Percentiles rank a stretch among this genome's conserved stretches.
Evolutionary conservation across 2,113 vertebrate species (phyloP).

Genomic region (Sceloporus undulatus): DNA sequence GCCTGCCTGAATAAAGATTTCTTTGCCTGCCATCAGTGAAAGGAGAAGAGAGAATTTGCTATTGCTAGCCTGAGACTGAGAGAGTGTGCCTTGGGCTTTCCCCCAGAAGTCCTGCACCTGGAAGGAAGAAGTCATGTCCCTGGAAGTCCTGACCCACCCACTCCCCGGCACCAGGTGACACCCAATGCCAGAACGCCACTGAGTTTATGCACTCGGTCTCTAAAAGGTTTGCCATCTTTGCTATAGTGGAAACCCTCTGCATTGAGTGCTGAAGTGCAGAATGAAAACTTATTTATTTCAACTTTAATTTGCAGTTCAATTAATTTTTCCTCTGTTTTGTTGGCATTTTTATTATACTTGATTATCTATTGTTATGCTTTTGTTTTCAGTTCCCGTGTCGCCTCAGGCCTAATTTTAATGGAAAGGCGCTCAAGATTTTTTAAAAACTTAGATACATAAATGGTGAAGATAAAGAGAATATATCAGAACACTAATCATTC

Average conservation of each 20-base stretch:
- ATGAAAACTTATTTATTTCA: neutral
- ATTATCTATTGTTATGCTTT: constrained; percentile 5
- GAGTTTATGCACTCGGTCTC: too few species aligned
- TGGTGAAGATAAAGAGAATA: neutral
- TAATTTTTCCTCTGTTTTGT: neutral
- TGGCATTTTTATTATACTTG: constrained; percentile 8
- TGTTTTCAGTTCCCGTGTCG: neutral
- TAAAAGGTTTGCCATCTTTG: too few species aligned
- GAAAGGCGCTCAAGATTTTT: neutral
- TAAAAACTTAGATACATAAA: neutral
- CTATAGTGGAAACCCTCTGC: neutral
- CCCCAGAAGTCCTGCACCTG: too few species aligned
- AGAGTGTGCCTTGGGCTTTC: too few species aligned
- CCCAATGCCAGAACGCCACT: too few species aligned
- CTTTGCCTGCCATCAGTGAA: too few species aligned
- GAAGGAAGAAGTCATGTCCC: too few species aligned
- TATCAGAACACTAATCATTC: constrained; percentile 29
- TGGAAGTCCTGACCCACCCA: too few species aligned
- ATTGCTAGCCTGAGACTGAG: too few species aligned
- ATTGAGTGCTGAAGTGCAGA: neutral
- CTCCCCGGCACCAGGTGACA: too few species aligned
- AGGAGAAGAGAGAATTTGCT: too few species aligned
- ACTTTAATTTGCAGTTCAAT: neutral
- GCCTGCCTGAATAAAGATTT: too few species aligned
- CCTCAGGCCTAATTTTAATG: neutral